Percentiles rank a stretch among this genome's conserved stretches.
Evolutionary conservation across 2,888 invertebrate species (phyloP).

Genomic region (Parapristionchus giblindavisi): DNA sequence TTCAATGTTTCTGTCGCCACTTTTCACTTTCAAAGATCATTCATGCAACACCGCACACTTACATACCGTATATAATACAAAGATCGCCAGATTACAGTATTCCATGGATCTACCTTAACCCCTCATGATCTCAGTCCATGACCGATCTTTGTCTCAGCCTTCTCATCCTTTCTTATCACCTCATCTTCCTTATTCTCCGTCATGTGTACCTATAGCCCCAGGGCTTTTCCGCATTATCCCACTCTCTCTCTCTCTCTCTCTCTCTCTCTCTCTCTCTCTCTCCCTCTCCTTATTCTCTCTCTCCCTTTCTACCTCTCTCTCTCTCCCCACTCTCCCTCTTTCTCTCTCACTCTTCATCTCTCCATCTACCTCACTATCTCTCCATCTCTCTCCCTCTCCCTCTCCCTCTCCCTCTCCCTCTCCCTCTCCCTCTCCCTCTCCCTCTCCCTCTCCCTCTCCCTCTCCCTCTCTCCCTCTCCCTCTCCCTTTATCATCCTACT

Average conservation of each 20-base stretch:
- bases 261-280: background rate
- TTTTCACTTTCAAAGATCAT: no score
- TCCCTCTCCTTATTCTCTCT: background rate
- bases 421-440: background rate
- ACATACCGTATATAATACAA: no score
- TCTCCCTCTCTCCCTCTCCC: background rate
- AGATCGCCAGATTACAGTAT: no score
- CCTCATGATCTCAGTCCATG: no score
- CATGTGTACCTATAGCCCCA: no score
- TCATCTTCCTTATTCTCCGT: no score
- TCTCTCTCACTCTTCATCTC: background rate
- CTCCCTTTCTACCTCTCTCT: background rate
- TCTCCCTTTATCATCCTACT: conserved; percentile 28
- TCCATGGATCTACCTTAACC: no score
- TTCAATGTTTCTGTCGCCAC: no score
- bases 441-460: background rate
- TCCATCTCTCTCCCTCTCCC: background rate
- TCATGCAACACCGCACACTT: no score
- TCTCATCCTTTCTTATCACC: no score
- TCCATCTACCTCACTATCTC: background rate
- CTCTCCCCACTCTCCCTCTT: conserved; percentile 19
- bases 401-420: background rate
- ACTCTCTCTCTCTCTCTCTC: background rate
- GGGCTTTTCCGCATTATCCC: no score
- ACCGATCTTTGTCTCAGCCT: no score